Percentiles rank a stretch among this genome's conserved stretches.
These are phyloP conservation scores for Acrobasis suavella DNA, from an alignment of 2,888 invertebrate genomes.

Conservation along the genomic window DNA sequence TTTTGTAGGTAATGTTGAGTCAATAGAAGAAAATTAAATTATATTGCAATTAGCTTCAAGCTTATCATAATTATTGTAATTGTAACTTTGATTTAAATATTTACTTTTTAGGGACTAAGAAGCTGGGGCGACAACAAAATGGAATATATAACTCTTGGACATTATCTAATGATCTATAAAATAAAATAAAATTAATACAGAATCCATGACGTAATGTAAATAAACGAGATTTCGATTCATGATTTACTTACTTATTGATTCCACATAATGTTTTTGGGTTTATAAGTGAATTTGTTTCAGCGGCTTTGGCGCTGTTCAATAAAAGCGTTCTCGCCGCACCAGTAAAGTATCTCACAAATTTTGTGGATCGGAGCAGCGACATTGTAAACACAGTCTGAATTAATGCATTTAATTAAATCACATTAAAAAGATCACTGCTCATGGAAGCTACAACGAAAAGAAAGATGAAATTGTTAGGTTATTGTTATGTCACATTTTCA, in stretches of 20 bases:
- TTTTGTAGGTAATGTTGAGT: no score
- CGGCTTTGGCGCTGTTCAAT: constrained; percentile 84
- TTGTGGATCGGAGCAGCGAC: constrained; percentile 87
- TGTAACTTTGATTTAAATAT: no score
- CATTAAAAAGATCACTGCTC: neutral
- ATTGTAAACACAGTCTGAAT: constrained; percentile 56
- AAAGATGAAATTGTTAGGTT: constrained; percentile 8
- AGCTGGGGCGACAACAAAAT: no score
- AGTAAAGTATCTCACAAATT: constrained; percentile 88
- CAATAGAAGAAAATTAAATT: no score
- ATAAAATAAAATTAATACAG: neutral
- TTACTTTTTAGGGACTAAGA: no score
- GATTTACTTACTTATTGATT: constrained; percentile 62
- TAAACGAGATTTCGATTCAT: constrained; percentile 18
- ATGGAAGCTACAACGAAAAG: neutral
- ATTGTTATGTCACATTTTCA: constrained; percentile 5
- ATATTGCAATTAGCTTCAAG: no score
- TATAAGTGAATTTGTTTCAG: constrained; percentile 81
- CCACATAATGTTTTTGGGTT: constrained; percentile 66
- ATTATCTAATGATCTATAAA: neutral
- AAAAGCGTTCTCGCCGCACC: constrained; percentile 87
- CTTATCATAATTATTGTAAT: no score
- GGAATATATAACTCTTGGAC: no score
- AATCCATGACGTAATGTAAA: neutral
- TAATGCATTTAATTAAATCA: constrained; percentile 38